These are phyloP conservation scores for Equus przewalskii DNA, from an alignment of 2,113 vertebrate genomes.

Conservation along the genomic window DNA sequence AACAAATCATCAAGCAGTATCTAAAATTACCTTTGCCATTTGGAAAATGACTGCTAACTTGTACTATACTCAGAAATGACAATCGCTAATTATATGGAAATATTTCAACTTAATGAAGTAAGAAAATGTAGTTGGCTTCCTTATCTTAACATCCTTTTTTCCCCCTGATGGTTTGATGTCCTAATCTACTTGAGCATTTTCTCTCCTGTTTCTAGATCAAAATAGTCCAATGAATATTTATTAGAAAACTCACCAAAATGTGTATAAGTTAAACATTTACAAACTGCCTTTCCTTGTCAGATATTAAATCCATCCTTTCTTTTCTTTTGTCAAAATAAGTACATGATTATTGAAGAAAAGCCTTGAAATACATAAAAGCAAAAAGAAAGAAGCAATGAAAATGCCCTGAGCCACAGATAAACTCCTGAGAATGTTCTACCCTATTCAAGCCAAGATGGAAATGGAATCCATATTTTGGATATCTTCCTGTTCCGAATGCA, in stretches of 20 bases:
- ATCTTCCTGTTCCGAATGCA: background rate
- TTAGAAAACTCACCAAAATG: background rate
- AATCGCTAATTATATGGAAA: conserved; percentile 45
- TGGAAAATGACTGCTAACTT: conserved; percentile 51
- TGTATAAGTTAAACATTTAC: conserved; percentile 1
- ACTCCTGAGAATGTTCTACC: background rate
- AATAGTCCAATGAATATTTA: conserved; percentile 23
- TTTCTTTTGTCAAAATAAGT: background rate
- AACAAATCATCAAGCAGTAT: background rate
- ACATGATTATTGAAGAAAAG: background rate
- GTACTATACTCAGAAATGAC: background rate
- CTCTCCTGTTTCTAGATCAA: conserved; percentile 17
- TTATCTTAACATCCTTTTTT: background rate
- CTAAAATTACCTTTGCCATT: conserved; percentile 26
- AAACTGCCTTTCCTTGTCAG: background rate
- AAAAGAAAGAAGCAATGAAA: background rate
- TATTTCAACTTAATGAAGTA: conserved; percentile 58
- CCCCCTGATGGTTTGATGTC: background rate
- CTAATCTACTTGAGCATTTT: conserved; percentile 13
- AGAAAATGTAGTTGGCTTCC: background rate
- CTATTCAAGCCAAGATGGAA: background rate
- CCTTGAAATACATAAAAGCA: background rate
- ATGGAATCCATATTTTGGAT: background rate
- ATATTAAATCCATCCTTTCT: background rate
- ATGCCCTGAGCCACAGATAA: background rate